Evolutionary conservation across 2,888 invertebrate genomes (phyloP), one percentile per base, ranked within the genome.

Genomic region (Junonia oenone): DNA sequence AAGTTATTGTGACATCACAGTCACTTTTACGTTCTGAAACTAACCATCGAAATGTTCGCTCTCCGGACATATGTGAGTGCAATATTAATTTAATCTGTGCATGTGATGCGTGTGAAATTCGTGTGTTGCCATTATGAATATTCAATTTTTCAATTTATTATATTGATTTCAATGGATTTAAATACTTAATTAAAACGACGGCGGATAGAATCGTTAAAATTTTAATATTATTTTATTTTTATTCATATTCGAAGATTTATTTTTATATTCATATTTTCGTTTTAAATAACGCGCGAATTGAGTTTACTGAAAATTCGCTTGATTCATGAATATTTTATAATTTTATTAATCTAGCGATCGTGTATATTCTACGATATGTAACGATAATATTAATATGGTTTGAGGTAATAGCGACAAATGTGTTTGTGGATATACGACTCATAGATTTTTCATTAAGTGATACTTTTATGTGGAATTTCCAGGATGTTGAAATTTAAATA

Each of bases 31-130:
- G 65, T 73, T 71, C 69, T 63, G 59, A 63, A 64, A 64, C 69
- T 64, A 62, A 63, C 73, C 75, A 69, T 40, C 73, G 74, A 82
- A 81, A 88, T 88, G 87, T 79, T 76, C 71, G 70, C 79, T 71
- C 72, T 79, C 56, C 69, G 77, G 66, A 66, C 72, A 73, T 87
- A 79, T 78, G 87, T 88, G 86, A 88, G 87, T 87, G 73, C 64
- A 63, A 9, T 51, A 31, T 37, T 26, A 45, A 27, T 45, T 52
- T 37, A 49, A 45, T 48, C 51, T 51, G 38, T 38, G 51, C 15
- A 45, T 35, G 45, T 45, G 46, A 46, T 46, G 49, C 49, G 49
- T 45, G 45, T 46, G 31, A 29, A 43, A 45, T 50, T 43, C 50
- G 37, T 48, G 50, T 55, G 55, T 51, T 46, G 45, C 38, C 26